phyloP scores from a whole-genome alignment of 2,113 vertebrate species.

The Chloropsis hardwickii region DNA sequence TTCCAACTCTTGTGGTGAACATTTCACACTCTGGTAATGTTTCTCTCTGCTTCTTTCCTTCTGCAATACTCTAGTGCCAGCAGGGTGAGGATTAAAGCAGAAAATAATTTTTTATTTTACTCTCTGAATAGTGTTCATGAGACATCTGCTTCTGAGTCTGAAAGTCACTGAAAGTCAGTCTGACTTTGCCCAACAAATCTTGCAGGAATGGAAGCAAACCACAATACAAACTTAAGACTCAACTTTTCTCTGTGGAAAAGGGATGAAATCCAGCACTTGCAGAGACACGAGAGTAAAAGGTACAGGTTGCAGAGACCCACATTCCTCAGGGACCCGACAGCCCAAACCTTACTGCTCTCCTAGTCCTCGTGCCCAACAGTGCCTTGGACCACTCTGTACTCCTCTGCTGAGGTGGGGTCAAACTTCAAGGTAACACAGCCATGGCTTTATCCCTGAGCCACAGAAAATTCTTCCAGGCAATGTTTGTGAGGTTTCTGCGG shows the following conservation, averaged over 20 bases:
- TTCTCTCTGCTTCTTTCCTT: not conserved
- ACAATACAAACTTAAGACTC: not conserved
- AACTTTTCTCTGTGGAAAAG: not conserved
- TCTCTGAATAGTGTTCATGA: not conserved
- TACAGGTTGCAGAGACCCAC: not conserved
- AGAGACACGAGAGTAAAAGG: not conserved
- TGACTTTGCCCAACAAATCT: not conserved
- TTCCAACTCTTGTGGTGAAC: not conserved
- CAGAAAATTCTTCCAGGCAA: not conserved
- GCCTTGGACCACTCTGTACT: not conserved
- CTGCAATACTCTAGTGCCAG: not conserved
- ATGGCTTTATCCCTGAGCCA: rapidly evolving
- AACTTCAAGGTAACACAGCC: not conserved
- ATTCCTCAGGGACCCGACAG: not conserved
- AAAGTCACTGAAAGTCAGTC: not conserved
- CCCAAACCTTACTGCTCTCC: not conserved
- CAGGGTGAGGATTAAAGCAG: not conserved
- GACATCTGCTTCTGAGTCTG: not conserved
- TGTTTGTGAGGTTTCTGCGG: not conserved
- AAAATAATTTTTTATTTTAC: not conserved
- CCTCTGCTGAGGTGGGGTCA: not conserved
- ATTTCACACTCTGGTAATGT: not conserved
- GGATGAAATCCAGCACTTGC: not conserved
- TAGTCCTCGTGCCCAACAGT: not conserved
- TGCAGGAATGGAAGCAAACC: not conserved